Conservation (phyloP, 2,113 vertebrate genomes). For the Oryzias melastigma region DNA sequence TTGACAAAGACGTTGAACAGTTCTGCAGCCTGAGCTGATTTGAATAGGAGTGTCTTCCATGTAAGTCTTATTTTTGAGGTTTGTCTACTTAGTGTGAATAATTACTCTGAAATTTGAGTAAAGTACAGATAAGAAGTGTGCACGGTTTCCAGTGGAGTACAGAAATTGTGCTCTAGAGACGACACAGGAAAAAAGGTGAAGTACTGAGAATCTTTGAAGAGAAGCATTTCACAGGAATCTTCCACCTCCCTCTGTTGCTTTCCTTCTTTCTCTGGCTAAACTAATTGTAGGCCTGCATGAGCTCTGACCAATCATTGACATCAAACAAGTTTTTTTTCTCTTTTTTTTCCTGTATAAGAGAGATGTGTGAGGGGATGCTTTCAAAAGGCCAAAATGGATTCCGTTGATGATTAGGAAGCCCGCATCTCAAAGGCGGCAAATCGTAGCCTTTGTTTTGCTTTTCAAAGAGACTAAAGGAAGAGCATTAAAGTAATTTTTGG, state of each 20-base stretch:
- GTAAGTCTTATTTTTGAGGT: slow-evolving; percentile 53
- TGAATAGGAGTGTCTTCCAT: slow-evolving; percentile 61
- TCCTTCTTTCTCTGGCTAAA: slow-evolving; percentile 47
- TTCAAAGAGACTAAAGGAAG: slow-evolving; percentile 52
- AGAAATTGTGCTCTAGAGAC: slow-evolving; percentile 52
- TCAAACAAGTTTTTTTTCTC: slow-evolving; percentile 45
- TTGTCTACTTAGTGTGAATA: slow-evolving; percentile 65
- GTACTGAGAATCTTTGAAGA: slow-evolving; percentile 26
- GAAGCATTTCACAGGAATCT: slow-evolving; percentile 29
- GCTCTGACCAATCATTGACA: slow-evolving; percentile 33
- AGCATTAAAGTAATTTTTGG: slow-evolving; percentile 57
- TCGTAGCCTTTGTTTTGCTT: slow-evolving; percentile 63
- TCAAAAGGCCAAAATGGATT: slow-evolving; percentile 52
- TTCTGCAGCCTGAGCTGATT: slow-evolving; percentile 52
- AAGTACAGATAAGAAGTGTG: slow-evolving; percentile 62
- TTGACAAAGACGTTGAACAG: slow-evolving; percentile 49
- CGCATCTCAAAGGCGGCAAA: slow-evolving; percentile 56
- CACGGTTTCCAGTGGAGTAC: slow-evolving; percentile 51
- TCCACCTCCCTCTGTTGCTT: slow-evolving; percentile 11
- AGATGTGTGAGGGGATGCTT: slow-evolving; percentile 20
- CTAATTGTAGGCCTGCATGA: slow-evolving; percentile 18
- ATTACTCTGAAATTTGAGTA: slow-evolving; percentile 66
- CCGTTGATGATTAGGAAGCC: slow-evolving; percentile 59
- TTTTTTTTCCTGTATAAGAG: slow-evolving; percentile 9
- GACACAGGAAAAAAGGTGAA: slow-evolving; percentile 42